These are phyloP conservation scores for Pangasius macronema DNA, from an alignment of 2,797 vertebrate species.

Conservation along the genomic window DNA sequence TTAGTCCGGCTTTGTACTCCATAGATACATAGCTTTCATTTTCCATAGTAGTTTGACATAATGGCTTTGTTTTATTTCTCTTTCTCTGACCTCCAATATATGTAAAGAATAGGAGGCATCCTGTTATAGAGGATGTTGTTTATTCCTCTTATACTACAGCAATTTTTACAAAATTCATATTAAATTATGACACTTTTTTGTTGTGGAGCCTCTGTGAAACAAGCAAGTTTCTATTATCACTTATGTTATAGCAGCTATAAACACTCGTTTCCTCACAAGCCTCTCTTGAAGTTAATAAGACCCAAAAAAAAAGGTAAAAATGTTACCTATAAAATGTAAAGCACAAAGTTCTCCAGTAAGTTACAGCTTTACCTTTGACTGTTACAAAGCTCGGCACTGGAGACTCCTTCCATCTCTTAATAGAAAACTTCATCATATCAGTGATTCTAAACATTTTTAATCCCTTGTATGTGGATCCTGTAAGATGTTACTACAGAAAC, in stretches of 20 bases:
- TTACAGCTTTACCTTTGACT: neutral
- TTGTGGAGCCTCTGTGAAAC: neutral
- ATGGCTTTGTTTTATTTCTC: neutral
- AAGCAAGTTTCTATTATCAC: neutral
- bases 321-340: neutral
- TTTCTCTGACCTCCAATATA: neutral
- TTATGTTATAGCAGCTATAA: neutral
- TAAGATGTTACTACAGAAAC: neutral
- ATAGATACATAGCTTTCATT: neutral
- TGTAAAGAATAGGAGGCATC: neutral
- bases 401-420: neutral
- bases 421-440: neutral
- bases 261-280: neutral
- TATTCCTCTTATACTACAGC: neutral
- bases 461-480: neutral
- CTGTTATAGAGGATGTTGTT: neutral
- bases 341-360: neutral
- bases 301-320: no score
- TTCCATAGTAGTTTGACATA: neutral
- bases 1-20: neutral
- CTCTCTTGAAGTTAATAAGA: neutral
- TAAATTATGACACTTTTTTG: neutral
- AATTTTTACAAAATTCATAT: neutral
- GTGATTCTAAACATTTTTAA: neutral
- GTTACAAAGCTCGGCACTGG: neutral